Evolutionary conservation across 1,140 invertebrate species (phyloP).

Genomic region (Papilio polytes): DNA sequence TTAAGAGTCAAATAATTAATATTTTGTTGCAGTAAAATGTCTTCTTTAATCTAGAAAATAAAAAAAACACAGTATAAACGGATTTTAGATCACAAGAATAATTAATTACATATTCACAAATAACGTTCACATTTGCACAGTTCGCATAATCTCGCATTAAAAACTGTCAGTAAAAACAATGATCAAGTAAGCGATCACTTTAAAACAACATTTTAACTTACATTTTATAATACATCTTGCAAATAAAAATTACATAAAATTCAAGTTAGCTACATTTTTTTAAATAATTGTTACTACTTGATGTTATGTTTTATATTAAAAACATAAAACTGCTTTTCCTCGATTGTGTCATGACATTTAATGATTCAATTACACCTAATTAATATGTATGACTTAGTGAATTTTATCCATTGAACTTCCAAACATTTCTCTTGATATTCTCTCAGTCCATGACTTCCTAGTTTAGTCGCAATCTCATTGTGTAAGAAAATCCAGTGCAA

Average conservation of each 20-base stretch:
- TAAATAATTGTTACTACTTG: conserved; percentile 79
- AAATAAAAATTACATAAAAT: conserved; percentile 82
- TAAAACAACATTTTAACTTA: conserved; percentile 83
- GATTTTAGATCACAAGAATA: conserved; percentile 83
- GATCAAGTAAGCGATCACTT: conserved; percentile 77
- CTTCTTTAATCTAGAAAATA: conserved; percentile 84
- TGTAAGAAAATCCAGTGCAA: conserved; percentile 31
- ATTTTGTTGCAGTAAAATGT: conserved; percentile 75
- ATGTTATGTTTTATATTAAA: conserved; percentile 56
- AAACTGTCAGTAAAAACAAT: conserved; percentile 77
- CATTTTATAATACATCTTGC: conserved; percentile 80
- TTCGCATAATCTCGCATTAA: conserved; percentile 73
- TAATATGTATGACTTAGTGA: conserved; percentile 58
- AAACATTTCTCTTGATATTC: conserved; percentile 45
- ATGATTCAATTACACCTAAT: conserved; percentile 51
- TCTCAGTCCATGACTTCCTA: conserved; percentile 68
- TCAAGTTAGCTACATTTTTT: conserved; percentile 80
- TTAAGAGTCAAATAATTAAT: conserved; percentile 45
- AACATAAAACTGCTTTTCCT: conserved; percentile 50
- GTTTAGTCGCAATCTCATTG: conserved; percentile 53
- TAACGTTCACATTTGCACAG: conserved; percentile 72
- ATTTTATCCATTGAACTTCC: conserved; percentile 37
- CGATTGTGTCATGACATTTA: conserved; percentile 64
- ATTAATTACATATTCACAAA: conserved; percentile 84
- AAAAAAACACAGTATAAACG: conserved; percentile 83